Percentiles rank a stretch among this genome's conserved stretches.
Evolutionary conservation across 2,888 invertebrate genomes (phyloP).

Genomic region (Zygaena filipendulae): DNA sequence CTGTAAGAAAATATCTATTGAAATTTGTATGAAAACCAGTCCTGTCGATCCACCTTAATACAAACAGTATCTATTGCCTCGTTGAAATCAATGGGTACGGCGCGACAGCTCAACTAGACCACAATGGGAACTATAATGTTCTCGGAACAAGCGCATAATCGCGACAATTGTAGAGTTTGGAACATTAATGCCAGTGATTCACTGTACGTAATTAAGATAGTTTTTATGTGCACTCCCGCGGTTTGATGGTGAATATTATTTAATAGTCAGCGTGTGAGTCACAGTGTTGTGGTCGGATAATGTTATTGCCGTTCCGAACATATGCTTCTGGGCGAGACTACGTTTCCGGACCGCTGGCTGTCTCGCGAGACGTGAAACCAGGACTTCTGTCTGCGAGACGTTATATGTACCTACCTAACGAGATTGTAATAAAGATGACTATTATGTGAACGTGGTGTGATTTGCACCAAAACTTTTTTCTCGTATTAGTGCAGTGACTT

Average conservation of each 20-base stretch:
- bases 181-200: conserved; percentile 33
- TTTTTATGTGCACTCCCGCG: conserved; percentile 31
- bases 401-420: too few relatives aligned
- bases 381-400: neutral
- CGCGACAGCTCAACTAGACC: conserved; percentile 27
- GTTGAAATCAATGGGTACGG: too few relatives aligned
- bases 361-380: conserved; percentile 21
- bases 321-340: conserved; percentile 8
- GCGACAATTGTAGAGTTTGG: conserved; percentile 24
- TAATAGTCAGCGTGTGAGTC: conserved; percentile 20
- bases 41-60: too few relatives aligned
- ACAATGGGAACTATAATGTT: conserved; percentile 30
- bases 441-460: too few relatives aligned
- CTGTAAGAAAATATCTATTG: too few relatives aligned
- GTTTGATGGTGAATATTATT: conserved; percentile 22
- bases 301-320: conserved; percentile 17
- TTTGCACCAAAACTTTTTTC: too few relatives aligned
- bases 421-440: conserved; percentile 33
- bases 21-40: too few relatives aligned
- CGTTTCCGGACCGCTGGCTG: conserved; percentile 22
- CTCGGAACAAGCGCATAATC: conserved; percentile 17
- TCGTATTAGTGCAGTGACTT: too few relatives aligned
- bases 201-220: conserved; percentile 41
- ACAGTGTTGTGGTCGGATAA: conserved; percentile 10
- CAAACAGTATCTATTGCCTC: too few relatives aligned